Percentiles rank a stretch among this genome's conserved stretches.
These are phyloP conservation scores for Boloria euphrosyne DNA, from an alignment of 2,888 invertebrate genomes.

Conservation along the genomic window DNA sequence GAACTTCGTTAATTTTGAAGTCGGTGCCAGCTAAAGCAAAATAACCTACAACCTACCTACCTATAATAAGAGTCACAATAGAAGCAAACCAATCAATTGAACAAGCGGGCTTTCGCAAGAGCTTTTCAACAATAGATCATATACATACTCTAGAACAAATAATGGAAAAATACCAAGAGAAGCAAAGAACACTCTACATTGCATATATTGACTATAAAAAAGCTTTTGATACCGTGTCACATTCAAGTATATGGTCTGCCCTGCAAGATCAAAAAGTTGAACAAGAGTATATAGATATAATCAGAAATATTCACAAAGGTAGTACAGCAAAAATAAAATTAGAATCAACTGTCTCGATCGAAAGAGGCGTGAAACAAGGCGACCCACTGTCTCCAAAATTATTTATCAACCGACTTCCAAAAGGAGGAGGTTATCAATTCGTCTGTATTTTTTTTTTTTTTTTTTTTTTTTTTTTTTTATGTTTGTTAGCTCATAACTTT, in stretches of 20 bases:
- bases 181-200: constrained; percentile 24
- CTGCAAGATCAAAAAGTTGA: constrained; percentile 16
- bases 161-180: not conserved
- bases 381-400: constrained; percentile 33
- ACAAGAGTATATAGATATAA: constrained; percentile 24
- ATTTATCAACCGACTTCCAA: too few species aligned
- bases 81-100: constrained; percentile 7
- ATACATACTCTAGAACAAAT: constrained; percentile 7
- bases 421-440: too few species aligned
- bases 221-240: constrained; percentile 10
- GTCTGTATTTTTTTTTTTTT: too few species aligned
- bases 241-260: not conserved
- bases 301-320: not conserved
- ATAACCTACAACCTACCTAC: constrained; percentile 8
- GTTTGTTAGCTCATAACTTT: too few species aligned
- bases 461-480: too few species aligned
- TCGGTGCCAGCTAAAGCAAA: too few species aligned
- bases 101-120: constrained; percentile 31
- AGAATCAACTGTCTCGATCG: constrained; percentile 29
- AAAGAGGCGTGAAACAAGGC: constrained; percentile 36
- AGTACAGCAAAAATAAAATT: constrained; percentile 29
- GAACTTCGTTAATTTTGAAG: too few species aligned
- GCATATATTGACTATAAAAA: constrained; percentile 29
- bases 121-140: constrained; percentile 21
- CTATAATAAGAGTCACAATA: constrained; percentile 33